Evolutionary conservation across 2,113 vertebrate genomes (phyloP).

Genomic region (Fulica atra): DNA sequence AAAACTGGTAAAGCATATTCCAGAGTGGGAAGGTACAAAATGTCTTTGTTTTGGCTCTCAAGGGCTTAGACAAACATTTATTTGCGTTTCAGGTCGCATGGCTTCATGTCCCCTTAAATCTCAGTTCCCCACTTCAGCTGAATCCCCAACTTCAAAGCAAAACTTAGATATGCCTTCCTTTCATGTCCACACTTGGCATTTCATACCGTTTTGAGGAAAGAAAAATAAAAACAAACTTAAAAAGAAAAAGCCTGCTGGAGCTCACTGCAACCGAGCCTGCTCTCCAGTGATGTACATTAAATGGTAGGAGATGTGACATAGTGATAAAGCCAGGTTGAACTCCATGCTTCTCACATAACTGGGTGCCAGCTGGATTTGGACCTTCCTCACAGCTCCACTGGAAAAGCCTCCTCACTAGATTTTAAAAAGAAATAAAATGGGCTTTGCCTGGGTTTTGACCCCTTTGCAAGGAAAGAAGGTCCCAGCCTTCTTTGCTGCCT

Average conservation of each 20-base stretch:
- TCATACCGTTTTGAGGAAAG: conserved; percentile 28
- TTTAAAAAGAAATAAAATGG: not conserved
- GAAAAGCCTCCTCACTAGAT: not conserved
- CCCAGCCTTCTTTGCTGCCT: not conserved
- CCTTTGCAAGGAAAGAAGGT: not conserved
- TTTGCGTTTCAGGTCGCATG: conserved; percentile 2
- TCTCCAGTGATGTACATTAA: conserved; percentile 3
- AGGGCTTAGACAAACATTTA: conserved; percentile 41
- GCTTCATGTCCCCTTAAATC: conserved; percentile 31
- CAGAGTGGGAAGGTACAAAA: not conserved
- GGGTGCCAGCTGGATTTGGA: not conserved
- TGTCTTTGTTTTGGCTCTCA: not conserved
- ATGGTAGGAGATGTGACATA: not conserved
- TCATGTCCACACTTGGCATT: conserved; percentile 49
- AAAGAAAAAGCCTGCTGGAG: conserved; percentile 26
- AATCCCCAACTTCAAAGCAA: conserved; percentile 46
- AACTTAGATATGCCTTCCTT: conserved; percentile 27
- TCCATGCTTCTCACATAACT: not conserved
- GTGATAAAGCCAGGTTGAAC: conserved; percentile 12
- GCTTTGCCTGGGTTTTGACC: not conserved
- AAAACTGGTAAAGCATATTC: not conserved
- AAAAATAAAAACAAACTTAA: conserved; percentile 47
- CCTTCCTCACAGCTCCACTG: not conserved
- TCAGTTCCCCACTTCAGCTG: not conserved
- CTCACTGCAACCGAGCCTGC: not conserved